Percentiles rank a stretch among this genome's conserved stretches.
These are phyloP conservation scores for Archaeoteleia sp. DNA, from an alignment of 2,888 invertebrate species.

Conservation along the genomic window DNA sequence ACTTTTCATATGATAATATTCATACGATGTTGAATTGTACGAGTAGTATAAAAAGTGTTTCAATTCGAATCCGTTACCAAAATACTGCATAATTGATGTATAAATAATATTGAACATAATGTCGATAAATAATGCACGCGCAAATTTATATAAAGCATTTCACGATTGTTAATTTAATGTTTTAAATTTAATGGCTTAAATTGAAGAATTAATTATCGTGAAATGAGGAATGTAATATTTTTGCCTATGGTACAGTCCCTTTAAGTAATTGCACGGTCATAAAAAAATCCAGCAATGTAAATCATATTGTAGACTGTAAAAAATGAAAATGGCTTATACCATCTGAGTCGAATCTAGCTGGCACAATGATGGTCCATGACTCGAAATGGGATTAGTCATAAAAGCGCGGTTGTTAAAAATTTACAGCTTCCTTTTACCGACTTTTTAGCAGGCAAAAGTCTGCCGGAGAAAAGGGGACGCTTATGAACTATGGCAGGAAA, in stretches of 20 bases:
- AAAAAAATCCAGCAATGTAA: slow-evolving; percentile 33
- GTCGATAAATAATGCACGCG: no score
- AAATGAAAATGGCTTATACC: slow-evolving; percentile 37
- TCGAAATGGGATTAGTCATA: slow-evolving; percentile 42
- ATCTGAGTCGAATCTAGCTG: slow-evolving; percentile 24
- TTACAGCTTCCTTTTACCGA: slow-evolving; percentile 37
- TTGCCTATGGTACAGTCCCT: slow-evolving; percentile 3
- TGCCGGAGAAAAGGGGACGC: slow-evolving; percentile 4
- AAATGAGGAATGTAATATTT: background rate
- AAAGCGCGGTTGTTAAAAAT: slow-evolving; percentile 41
- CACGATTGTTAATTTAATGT: no score
- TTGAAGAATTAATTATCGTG: no score
- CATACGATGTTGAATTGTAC: no score
- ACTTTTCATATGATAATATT: no score
- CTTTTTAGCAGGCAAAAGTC: slow-evolving; percentile 29
- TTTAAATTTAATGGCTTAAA: no score
- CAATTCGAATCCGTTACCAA: no score
- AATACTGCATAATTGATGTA: no score
- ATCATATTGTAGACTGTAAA: slow-evolving; percentile 39
- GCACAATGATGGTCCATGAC: slow-evolving; percentile 37
- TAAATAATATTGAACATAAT: no score
- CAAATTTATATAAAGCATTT: no score
- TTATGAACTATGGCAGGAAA: slow-evolving; percentile 22
- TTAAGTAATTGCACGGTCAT: slow-evolving; percentile 21
- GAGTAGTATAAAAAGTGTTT: no score